phyloP scores from a whole-genome alignment of 2,888 invertebrate species.

The Diarsia dahlii region DNA sequence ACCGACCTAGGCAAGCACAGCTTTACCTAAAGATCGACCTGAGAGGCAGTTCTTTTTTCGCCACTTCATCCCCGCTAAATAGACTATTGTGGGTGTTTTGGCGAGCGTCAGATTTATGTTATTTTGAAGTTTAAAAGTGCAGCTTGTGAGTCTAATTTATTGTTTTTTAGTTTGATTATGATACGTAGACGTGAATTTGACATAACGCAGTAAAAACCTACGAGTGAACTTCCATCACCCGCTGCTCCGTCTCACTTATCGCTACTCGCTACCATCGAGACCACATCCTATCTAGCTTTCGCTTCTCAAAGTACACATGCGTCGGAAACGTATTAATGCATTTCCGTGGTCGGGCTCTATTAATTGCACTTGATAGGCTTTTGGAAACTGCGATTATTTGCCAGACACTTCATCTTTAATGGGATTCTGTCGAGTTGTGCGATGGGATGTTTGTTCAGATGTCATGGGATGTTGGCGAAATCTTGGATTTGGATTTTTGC shows the following conservation, averaged over 20 bases:
- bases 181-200: neutral
- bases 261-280: conserved; percentile 13
- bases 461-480: conserved; percentile 22
- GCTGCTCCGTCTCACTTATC: neutral
- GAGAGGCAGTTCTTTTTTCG: neutral
- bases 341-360: conserved; percentile 57
- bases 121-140: neutral
- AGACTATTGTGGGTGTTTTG: too few species aligned
- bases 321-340: conserved; percentile 61
- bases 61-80: neutral
- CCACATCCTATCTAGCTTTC: conserved; percentile 18
- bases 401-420: conserved; percentile 52
- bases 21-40: too few species aligned
- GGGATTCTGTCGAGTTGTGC: conserved; percentile 36
- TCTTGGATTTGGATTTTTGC: neutral
- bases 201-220: neutral
- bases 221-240: too few species aligned
- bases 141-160: neutral
- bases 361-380: conserved; percentile 55
- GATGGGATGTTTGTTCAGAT: conserved; percentile 37
- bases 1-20: too few species aligned
- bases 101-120: too few species aligned
- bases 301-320: conserved; percentile 21
- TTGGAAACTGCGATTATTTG: conserved; percentile 56
- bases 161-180: neutral